These are phyloP conservation scores for Brachionus paranguensis DNA, from an alignment of 1,140 invertebrate species.

Conservation along the genomic window DNA sequence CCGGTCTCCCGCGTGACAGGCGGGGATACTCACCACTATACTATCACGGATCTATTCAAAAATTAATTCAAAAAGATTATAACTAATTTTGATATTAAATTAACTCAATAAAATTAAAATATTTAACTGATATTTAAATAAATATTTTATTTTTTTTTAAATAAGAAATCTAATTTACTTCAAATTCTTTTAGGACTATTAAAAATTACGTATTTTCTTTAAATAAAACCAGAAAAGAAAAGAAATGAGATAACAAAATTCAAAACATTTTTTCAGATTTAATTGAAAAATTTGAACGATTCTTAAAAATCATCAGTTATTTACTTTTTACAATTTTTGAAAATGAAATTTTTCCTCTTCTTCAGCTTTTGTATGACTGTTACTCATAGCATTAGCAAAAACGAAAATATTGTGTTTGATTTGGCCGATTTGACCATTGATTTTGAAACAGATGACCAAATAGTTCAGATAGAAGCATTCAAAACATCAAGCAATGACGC, in stretches of 20 bases:
- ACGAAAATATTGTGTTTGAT: neutral
- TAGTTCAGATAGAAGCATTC: neutral
- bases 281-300: neutral
- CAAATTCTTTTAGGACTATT: too few species aligned
- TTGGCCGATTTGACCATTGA: conserved; percentile 11
- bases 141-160: too few species aligned
- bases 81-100: too few species aligned
- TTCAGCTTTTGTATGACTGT: neutral
- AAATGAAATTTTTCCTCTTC: neutral
- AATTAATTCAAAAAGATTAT: too few species aligned
- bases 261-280: neutral
- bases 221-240: too few species aligned
- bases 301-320: neutral
- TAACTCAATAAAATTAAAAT: too few species aligned
- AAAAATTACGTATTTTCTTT: too few species aligned
- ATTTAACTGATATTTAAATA: too few species aligned
- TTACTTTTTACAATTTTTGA: neutral
- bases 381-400: neutral
- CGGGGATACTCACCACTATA: too few species aligned
- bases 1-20: too few species aligned
- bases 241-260: neutral
- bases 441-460: neutral
- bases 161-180: too few species aligned
- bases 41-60: too few species aligned
- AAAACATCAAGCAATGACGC: neutral